Evolutionary conservation across 2,888 invertebrate genomes (phyloP), one percentile per base, ranked within the genome.

Genomic region (Galeopsomyia nigrocyanea): DNA sequence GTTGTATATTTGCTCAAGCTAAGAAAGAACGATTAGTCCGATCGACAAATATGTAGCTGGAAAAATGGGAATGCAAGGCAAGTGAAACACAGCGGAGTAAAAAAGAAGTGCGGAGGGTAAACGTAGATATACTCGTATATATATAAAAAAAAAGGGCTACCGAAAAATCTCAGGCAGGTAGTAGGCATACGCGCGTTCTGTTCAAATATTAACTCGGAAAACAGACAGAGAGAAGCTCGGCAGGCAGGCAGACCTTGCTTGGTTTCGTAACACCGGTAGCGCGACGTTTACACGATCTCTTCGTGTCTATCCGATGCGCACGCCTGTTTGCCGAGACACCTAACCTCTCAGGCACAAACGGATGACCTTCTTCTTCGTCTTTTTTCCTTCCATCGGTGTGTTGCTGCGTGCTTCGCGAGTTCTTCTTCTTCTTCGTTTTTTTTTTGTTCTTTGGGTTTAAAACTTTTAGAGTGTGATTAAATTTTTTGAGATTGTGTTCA

Each of bases 131-230:
- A 26, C 47, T 46, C 7, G 9, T 47, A 19, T n/a, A n/a, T 1
- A 56, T 17, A 14, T 16, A 46, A 17, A 39, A 50, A 56, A 60
- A 60, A 71, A 65, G 60, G 71, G 55, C 14, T 63, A 46, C 16
- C 46, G 50, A 49, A 56, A 50, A 17, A 22, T 13, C 56, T n/a
- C 21, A 26, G 53, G 51, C 47, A 39, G 13, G 39, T 39, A 31
- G 57, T 57, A 58, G 7, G 17, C 1, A 21, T 17, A 17, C 68
- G 80, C 80, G 78, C 76, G 76, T 79, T 74, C 80, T 82, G 82
- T 83, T 83, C 85, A 86, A 86, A 86, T 86, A 86, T 86, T 86
- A 86, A 84, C 86, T 81, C 65, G 79, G 82, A 82, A 83, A 84
- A 85, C 83, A 85, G 80, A 78, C 79, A 78, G 80, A 80, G 80